Evolutionary conservation across 2,888 invertebrate genomes (phyloP), one percentile per base, ranked within the genome.

Genomic region (Platycheirus albimanus): DNA sequence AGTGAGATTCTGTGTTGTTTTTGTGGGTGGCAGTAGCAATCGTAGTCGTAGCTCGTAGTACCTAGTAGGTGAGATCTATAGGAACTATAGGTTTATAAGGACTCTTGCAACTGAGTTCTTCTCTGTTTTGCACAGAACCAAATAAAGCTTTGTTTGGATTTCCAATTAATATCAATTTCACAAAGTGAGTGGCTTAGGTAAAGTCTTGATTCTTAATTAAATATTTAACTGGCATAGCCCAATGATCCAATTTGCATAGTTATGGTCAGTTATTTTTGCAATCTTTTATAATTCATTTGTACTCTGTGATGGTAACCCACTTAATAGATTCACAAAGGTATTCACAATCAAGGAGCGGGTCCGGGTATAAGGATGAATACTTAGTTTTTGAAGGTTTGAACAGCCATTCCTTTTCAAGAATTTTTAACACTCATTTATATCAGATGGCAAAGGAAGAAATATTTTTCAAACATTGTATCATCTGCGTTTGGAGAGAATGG

Each of bases 191-290:
- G 38, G 41, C 51, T 47, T 7, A n/a, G 63, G 41, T 74, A 54
- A 69, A 56, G 70, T 69, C 70, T 81, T 47, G 58, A 71, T 70
- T 61, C 58, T 81, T 81, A 76, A 81, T 76, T 71, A 76, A 81
- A 66, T 76, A 70, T 70, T 76, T 71, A 71, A 64, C 33, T 58
- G 52, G 19, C 45, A 58, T 47, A 61, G 47, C 70, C 76, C 47
- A 71, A 76, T 81, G 71, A 81, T 58, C 76, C 66, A 70, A 76
- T 76, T 81, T 76, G 76, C 64, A 71, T 81, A 38, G 67, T 47
- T 70, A n/a, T n/a, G 75, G 76, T 64, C 80, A 69, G 64, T 58
- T 58, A 61, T 69, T 54, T 51, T 67, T 63, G 64, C 33, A 11
- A 19, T 38, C 28, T 8, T 66, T 66, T 66, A 47, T 30, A 24